phyloP scores from a whole-genome alignment of 2,888 invertebrate species.

The Volucella zonaria region DNA sequence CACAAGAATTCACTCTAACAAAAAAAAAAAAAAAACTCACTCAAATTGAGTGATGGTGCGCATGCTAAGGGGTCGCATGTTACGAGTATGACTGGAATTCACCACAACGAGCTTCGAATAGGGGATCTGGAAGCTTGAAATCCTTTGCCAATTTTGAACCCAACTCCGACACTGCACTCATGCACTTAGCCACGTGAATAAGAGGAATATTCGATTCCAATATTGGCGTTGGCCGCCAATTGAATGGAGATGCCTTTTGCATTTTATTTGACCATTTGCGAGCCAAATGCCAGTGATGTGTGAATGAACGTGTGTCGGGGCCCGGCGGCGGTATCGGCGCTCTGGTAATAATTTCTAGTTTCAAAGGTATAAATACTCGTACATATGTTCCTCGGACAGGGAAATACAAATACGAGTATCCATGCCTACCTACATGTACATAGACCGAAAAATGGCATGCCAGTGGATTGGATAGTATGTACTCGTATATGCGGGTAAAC shows the following conservation, averaged over 20 bases:
- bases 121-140: background rate
- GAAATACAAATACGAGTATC: background rate
- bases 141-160: background rate
- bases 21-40: conserved; percentile 34
- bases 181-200: conserved; percentile 58
- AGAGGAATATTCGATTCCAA: conserved; percentile 64
- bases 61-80: conserved; percentile 26
- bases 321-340: conserved; percentile 11
- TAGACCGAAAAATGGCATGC: no score
- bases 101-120: conserved; percentile 38
- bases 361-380: conserved; percentile 21
- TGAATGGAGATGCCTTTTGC: conserved; percentile 47
- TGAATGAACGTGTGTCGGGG: conserved; percentile 62
- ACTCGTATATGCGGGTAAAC: background rate
- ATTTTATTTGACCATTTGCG: conserved; percentile 50
- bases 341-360: conserved; percentile 50
- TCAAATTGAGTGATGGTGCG: conserved; percentile 33
- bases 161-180: background rate
- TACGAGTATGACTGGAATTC: conserved; percentile 58
- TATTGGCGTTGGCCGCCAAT: conserved; percentile 70
- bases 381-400: conserved; percentile 40
- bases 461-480: no score
- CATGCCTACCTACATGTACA: no score
- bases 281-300: conserved; percentile 32
- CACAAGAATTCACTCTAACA: conserved; percentile 2